These are phyloP conservation scores for Neodon shergylaensis DNA, from an alignment of 2,113 vertebrate species.

Conservation along the genomic window DNA sequence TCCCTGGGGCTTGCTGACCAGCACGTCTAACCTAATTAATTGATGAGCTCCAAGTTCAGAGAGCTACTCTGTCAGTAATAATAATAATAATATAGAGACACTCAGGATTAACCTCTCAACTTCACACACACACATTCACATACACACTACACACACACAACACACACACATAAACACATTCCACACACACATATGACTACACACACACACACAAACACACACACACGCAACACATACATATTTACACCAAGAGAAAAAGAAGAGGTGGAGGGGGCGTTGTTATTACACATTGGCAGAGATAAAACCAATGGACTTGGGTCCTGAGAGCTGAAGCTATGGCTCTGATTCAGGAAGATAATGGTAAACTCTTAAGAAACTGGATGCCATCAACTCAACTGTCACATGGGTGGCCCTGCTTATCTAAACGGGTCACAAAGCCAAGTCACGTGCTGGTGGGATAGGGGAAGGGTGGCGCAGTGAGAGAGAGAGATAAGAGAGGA, in stretches of 20 bases:
- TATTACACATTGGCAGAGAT: neutral
- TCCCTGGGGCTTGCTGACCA: neutral
- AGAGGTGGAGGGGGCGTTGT: neutral
- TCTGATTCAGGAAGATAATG: neutral
- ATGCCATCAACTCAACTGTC: neutral
- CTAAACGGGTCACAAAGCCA: neutral
- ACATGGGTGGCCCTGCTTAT: neutral
- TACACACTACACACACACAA: neutral
- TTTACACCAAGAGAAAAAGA: neutral
- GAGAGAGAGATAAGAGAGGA: neutral
- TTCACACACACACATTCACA: neutral
- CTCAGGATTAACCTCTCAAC: neutral
- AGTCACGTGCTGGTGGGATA: neutral
- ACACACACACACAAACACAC: too few relatives aligned
- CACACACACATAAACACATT: too few relatives aligned
- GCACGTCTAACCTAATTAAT: neutral
- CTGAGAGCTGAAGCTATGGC: neutral
- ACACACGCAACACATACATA: too few relatives aligned
- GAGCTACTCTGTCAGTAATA: neutral
- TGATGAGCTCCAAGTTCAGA: neutral
- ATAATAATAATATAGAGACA: neutral
- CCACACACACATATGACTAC: too few relatives aligned
- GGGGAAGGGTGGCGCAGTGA: neutral
- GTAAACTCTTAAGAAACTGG: neutral
- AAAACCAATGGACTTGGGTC: neutral